A percentile compares a stretch with the other conserved stretches of the same genome.
Evolutionary conservation across 1,140 invertebrate species (phyloP).

Genomic region (Drosophila ambigua): DNA sequence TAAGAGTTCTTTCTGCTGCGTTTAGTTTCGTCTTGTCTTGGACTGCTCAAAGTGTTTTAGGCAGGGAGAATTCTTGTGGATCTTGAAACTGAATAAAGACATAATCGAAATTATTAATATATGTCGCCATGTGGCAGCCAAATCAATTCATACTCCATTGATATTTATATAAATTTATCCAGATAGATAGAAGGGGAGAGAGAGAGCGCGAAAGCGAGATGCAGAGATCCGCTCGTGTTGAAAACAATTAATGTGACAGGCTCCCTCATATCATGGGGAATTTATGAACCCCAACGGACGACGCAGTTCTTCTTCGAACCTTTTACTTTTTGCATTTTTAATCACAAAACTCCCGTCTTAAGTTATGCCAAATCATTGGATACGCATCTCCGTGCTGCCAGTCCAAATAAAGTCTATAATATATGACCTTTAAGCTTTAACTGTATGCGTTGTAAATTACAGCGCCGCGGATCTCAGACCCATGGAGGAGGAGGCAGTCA

Average conservation of each 20-base stretch:
- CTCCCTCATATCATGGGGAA: slow-evolving; percentile 56
- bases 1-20: slow-evolving; percentile 50
- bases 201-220: not conserved
- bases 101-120: slow-evolving; percentile 59
- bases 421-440: slow-evolving; percentile 62
- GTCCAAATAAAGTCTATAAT: slow-evolving; percentile 67
- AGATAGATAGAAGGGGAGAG: not conserved
- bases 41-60: slow-evolving; percentile 52
- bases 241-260: slow-evolving; percentile 48
- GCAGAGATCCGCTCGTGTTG: slow-evolving; percentile 18
- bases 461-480: slow-evolving; percentile 27
- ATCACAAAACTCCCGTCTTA: slow-evolving; percentile 41
- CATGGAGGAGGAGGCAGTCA: slow-evolving; percentile 36
- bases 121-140: slow-evolving; percentile 50
- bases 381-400: slow-evolving; percentile 23
- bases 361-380: slow-evolving; percentile 65
- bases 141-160: slow-evolving; percentile 66
- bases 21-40: slow-evolving; percentile 41
- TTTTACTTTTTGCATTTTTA: slow-evolving; percentile 71
- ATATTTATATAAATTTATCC: slow-evolving; percentile 59
- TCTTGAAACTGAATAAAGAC: slow-evolving; percentile 55
- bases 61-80: slow-evolving; percentile 7
- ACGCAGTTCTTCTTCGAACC: slow-evolving; percentile 15
- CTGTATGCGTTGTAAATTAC: slow-evolving; percentile 79
- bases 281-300: slow-evolving; percentile 50